Percentiles rank a stretch among this genome's conserved stretches.
phyloP scores from a whole-genome alignment of 1,140 invertebrate species.

The Caenorhabditis elegans region DNA sequence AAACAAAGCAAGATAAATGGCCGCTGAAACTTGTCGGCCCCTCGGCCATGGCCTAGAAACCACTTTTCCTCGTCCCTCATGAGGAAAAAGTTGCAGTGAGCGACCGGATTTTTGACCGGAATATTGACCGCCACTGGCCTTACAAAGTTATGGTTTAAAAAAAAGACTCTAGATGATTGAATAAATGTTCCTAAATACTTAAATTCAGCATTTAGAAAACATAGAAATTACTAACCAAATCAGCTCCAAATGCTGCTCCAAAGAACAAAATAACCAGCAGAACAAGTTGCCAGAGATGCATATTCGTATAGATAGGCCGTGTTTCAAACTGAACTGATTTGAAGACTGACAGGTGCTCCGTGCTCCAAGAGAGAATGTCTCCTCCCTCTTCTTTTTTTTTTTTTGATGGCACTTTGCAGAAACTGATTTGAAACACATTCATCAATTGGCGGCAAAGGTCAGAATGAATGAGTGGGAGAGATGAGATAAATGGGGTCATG shows the following conservation, averaged over 20 bases:
- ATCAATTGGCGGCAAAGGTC: conserved; percentile 16
- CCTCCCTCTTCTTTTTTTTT: too few relatives aligned
- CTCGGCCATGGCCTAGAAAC: too few relatives aligned
- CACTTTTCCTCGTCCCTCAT: too few relatives aligned
- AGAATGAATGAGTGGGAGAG: conserved; percentile 9
- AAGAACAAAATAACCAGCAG: neutral
- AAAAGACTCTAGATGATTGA: too few relatives aligned
- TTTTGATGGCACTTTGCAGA: neutral
- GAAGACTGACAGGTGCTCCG: neutral
- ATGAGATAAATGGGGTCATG: conserved; percentile 17
- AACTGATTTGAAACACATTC: conserved; percentile 17
- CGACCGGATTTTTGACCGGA: too few relatives aligned
- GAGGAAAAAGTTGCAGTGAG: too few relatives aligned
- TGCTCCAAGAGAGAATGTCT: neutral
- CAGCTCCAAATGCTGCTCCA: neutral
- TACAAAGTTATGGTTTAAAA: too few relatives aligned
- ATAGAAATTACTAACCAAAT: neutral
- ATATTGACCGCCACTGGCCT: too few relatives aligned
- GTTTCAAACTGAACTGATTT: conserved; percentile 11
- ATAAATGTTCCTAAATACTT: too few relatives aligned
- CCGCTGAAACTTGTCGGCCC: too few relatives aligned
- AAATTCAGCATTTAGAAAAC: neutral
- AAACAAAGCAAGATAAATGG: too few relatives aligned
- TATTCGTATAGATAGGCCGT: neutral
- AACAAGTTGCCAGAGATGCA: conserved; percentile 11